These are phyloP conservation scores for Gymnocheta viridis DNA, from an alignment of 2,888 invertebrate genomes.

Conservation along the genomic window DNA sequence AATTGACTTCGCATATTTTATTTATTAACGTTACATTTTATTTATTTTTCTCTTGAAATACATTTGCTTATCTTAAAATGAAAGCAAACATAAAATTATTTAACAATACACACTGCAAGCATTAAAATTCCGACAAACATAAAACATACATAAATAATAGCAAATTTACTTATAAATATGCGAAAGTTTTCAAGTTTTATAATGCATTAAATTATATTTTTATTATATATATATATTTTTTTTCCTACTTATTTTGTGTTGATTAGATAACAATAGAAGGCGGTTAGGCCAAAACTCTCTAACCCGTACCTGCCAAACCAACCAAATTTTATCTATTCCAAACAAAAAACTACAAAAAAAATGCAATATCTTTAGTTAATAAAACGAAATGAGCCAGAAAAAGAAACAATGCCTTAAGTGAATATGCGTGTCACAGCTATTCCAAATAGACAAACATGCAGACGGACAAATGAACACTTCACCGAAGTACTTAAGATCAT, in stretches of 20 bases:
- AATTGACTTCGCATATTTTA: background rate
- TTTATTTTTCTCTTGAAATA: background rate
- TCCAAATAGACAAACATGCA: background rate
- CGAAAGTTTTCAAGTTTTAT: conserved; percentile 33
- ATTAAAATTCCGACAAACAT: background rate
- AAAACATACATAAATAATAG: conserved; percentile 15
- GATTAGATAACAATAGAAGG: conserved; percentile 69
- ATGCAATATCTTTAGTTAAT: background rate
- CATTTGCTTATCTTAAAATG: conserved; percentile 15
- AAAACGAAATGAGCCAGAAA: conserved; percentile 31
- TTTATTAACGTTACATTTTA: background rate
- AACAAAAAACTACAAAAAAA: conserved; percentile 1
- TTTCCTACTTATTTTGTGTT: conserved; percentile 10
- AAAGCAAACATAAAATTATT: conserved; percentile 20
- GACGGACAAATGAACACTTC: conserved; percentile 9
- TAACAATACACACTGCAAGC: background rate
- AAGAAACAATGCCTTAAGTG: background rate
- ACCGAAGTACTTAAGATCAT: conserved; percentile 41
- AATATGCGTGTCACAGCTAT: conserved; percentile 58
- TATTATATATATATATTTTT: background rate
- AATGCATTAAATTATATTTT: conserved; percentile 25
- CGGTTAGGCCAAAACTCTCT: conserved; percentile 44
- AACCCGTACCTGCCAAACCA: conserved; percentile 10
- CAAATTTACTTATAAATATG: conserved; percentile 19
- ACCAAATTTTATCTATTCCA: conserved; percentile 5